These are phyloP conservation scores for Tauraco erythrolophus DNA, from an alignment of 2,113 vertebrate species.

Conservation along the genomic window DNA sequence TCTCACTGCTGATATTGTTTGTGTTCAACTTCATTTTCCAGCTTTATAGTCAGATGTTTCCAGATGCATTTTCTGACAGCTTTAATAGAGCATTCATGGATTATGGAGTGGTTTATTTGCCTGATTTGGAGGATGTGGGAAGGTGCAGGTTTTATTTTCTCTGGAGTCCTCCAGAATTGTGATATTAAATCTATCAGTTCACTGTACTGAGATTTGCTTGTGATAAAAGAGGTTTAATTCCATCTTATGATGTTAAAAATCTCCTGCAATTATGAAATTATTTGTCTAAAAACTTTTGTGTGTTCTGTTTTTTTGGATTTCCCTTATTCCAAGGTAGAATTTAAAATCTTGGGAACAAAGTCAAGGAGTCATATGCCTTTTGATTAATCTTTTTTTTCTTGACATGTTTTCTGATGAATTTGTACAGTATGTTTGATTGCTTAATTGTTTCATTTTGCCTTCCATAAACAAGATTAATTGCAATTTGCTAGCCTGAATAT, in stretches of 20 bases:
- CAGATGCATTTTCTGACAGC: background rate
- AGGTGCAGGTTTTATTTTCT: background rate
- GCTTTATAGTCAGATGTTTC: slow-evolving; percentile 6
- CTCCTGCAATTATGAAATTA: background rate
- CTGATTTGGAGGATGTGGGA: background rate
- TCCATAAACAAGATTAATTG: slow-evolving; percentile 63
- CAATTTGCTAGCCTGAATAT: slow-evolving; percentile 54
- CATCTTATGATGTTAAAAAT: background rate
- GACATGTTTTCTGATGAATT: slow-evolving; percentile 19
- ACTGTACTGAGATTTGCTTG: background rate
- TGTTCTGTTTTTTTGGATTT: background rate
- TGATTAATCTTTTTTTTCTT: background rate
- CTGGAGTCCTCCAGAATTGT: background rate
- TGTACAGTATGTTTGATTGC: slow-evolving; percentile 37
- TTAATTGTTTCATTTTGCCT: slow-evolving; percentile 63
- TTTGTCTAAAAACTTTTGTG: background rate
- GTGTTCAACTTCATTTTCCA: background rate
- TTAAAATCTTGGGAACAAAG: slow-evolving; percentile 22
- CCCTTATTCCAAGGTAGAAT: background rate
- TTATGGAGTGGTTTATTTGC: background rate
- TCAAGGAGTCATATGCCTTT: slow-evolving; percentile 29
- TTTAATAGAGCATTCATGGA: background rate
- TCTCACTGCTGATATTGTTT: background rate
- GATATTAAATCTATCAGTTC: background rate
- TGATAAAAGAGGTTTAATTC: background rate